phyloP scores from a whole-genome alignment of 2,888 invertebrate genomes.

The Aleiodes testaceus region DNA sequence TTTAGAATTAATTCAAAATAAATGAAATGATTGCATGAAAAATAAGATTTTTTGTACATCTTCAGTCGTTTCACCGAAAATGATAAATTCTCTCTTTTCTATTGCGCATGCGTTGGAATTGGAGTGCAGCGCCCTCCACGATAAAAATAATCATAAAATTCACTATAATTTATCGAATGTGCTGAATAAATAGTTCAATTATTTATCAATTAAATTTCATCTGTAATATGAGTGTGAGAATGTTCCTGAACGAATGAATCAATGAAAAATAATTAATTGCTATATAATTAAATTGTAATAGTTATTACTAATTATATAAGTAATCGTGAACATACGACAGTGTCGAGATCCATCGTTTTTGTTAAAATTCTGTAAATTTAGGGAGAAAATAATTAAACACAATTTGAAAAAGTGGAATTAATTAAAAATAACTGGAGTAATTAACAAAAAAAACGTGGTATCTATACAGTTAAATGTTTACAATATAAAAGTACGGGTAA shows the following conservation, averaged over 20 bases:
- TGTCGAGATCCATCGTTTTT: conserved; percentile 16
- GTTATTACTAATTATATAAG: conserved; percentile 17
- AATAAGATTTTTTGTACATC: conserved; percentile 18
- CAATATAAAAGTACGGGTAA: conserved; percentile 72
- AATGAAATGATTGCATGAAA: background rate
- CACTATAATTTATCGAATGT: background rate
- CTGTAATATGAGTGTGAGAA: background rate
- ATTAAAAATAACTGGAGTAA: conserved; percentile 37
- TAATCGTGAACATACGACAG: conserved; percentile 2
- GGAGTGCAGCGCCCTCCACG: background rate
- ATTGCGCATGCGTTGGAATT: no score
- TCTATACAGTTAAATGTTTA: conserved; percentile 69
- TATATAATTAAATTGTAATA: conserved; percentile 10
- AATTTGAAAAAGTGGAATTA: conserved; percentile 28
- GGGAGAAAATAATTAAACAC: conserved; percentile 13
- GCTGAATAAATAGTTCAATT: no score
- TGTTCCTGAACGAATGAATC: background rate
- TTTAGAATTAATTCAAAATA: conserved; percentile 14
- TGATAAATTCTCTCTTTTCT: no score
- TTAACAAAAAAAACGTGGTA: conserved; percentile 41
- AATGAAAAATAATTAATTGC: background rate
- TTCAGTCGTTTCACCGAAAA: background rate
- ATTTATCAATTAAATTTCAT: no score
- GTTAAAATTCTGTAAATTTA: conserved; percentile 29
- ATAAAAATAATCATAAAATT: background rate